These are phyloP conservation scores for Cantharis lateralis DNA, from an alignment of 2,888 invertebrate species.

Conservation along the genomic window DNA sequence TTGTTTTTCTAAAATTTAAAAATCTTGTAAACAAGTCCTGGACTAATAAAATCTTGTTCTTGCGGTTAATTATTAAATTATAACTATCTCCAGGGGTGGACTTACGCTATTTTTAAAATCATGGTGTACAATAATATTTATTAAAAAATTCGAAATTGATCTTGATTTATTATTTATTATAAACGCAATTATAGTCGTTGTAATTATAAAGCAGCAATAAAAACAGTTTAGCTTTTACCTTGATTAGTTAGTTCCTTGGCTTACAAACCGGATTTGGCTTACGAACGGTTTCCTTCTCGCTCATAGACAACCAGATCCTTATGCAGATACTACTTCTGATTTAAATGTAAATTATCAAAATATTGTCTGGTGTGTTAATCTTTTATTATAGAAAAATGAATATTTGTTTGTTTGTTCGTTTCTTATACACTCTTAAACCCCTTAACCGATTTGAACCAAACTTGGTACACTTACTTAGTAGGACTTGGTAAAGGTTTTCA, in stretches of 20 bases:
- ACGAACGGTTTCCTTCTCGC: neutral
- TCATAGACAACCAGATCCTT: no score
- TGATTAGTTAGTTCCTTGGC: neutral
- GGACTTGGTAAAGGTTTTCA: no score
- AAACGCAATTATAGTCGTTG: neutral
- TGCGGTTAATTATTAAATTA: no score
- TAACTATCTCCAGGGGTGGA: neutral
- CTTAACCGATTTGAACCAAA: no score
- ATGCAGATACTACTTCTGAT: no score
- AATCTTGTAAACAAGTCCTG: neutral
- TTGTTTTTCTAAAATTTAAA: neutral
- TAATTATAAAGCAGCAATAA: neutral
- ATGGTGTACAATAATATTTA: no score
- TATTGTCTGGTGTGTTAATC: no score
- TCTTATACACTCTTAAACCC: no score
- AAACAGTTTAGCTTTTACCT: neutral
- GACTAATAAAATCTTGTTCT: neutral
- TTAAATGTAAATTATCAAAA: no score
- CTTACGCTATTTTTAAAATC: neutral
- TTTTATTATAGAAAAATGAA: no score
- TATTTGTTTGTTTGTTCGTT: no score
- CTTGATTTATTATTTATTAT: neutral
- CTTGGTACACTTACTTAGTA: no score
- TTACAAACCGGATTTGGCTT: neutral
- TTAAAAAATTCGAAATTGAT: neutral